A percentile compares a stretch with the other conserved stretches of the same genome.
These are phyloP conservation scores for Blastobasis lacticolella DNA, from an alignment of 2,888 invertebrate species.

Conservation along the genomic window DNA sequence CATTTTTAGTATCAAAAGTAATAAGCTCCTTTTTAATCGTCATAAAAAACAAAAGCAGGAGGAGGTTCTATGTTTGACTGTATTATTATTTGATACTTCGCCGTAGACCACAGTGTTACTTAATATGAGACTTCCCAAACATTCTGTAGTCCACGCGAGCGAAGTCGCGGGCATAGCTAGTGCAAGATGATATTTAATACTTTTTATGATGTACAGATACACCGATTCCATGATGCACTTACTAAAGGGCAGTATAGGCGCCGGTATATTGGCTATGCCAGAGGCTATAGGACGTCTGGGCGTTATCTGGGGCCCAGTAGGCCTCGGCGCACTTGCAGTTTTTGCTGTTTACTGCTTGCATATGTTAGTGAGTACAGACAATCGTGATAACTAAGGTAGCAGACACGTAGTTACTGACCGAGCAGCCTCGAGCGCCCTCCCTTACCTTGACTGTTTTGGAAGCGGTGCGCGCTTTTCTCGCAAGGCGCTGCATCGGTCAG, in stretches of 20 bases:
- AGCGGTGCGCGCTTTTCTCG: no score
- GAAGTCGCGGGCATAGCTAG: background rate
- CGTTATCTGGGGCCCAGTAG: constrained; percentile 74
- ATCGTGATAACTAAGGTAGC: no score
- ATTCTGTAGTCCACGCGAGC: no score
- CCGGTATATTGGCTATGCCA: constrained; percentile 95
- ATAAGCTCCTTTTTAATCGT: background rate
- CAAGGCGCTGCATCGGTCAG: no score
- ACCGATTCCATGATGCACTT: constrained; percentile 90
- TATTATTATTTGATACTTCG: background rate
- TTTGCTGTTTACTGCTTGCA: constrained; percentile 85
- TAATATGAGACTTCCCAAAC: no score
- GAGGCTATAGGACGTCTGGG: constrained; percentile 70
- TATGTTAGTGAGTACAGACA: constrained; percentile 70
- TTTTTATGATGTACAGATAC: constrained; percentile 75
- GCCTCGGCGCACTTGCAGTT: constrained; percentile 76
- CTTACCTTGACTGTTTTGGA: no score
- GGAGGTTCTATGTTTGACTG: background rate
- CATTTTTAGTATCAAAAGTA: no score
- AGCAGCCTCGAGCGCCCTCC: no score
- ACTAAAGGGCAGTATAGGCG: constrained; percentile 94
- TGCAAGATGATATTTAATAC: no score
- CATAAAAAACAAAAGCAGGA: background rate
- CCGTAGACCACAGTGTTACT: no score
- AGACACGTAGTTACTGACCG: no score